Evolutionary conservation across 2,888 invertebrate genomes (phyloP), one percentile per base, ranked within the genome.

Genomic region (Tenthredo mesomela): DNA sequence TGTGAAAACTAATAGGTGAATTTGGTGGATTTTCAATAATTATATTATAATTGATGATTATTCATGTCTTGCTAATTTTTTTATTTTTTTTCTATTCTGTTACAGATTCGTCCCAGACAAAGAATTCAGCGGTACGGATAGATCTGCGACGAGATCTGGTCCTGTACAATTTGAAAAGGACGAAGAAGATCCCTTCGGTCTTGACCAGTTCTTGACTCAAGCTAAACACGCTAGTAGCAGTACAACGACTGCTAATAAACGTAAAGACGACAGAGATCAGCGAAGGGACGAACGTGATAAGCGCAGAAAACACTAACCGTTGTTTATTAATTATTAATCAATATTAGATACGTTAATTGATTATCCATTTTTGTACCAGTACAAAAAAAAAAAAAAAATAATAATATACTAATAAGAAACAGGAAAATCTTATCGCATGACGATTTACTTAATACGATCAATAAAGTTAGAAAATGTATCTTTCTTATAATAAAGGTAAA

Each of bases 161-260:
- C 99, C 99, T 0, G 99, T 99, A 37, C 98, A 99, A 94, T 99
- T 99, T 93, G 98, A 98, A 91, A 96, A 96, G 88, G 96, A 96
- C 88, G 96, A 96, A 86, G 95, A 96, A 12, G 99, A 99, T 96
- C 98, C 99, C 87, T 99, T 99, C 94, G 99, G 99, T 93, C 95
- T 99, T 91, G 99, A 99, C 95, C 98, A 98, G 94, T 99, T 99
- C 96, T 97, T 99, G 95, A 97, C 97, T 89, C 98, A 98, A 93
- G 99, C 99, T 85, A 99, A 99, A 93, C 96, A 97, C 86, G 97
- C 96, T 0, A 96, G 96, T 90, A 95, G 96, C 90, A 93, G 94
- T 0, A 91, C 90, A 4, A 87, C 88, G 4, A 84, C 90, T 0
- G 87, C 95, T 29, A 95, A 95, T 47, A 96, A 96, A 88, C 94